A percentile compares a stretch with the other conserved stretches of the same genome.
These are phyloP conservation scores for Ptyas mucosa DNA, from an alignment of 2,113 vertebrate genomes.

Conservation along the genomic window DNA sequence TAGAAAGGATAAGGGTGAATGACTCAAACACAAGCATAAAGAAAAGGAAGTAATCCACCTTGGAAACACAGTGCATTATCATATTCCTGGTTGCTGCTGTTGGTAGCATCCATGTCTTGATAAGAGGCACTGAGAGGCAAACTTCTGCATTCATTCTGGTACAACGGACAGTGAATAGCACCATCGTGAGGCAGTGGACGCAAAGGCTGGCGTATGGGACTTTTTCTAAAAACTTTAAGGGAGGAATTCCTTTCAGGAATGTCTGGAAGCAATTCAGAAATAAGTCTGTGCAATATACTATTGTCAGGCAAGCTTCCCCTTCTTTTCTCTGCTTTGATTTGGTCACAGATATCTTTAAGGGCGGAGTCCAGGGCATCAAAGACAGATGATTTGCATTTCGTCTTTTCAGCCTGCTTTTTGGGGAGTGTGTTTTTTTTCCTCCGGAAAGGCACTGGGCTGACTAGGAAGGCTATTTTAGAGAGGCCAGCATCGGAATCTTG, in stretches of 20 bases:
- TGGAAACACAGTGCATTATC: slow-evolving; percentile 80
- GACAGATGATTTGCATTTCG: slow-evolving; percentile 84
- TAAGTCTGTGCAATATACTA: slow-evolving; percentile 89
- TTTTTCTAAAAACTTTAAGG: slow-evolving; percentile 74
- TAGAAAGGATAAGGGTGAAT: slow-evolving; percentile 50
- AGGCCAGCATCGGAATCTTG: slow-evolving; percentile 83
- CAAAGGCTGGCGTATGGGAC: slow-evolving; percentile 74
- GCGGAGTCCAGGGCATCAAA: slow-evolving; percentile 93
- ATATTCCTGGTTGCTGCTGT: slow-evolving; percentile 80
- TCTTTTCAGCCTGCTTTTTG: slow-evolving; percentile 76
- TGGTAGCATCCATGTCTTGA: slow-evolving; percentile 79
- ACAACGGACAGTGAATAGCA: slow-evolving; percentile 71
- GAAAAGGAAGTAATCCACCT: slow-evolving; percentile 82
- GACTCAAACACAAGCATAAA: slow-evolving; percentile 50
- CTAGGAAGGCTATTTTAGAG: slow-evolving; percentile 94
- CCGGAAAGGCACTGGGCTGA: slow-evolving; percentile 98
- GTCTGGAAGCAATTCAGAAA: slow-evolving; percentile 92
- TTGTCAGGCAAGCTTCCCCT: slow-evolving; percentile 85
- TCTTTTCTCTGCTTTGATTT: slow-evolving; percentile 88
- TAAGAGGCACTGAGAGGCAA: slow-evolving; percentile 88
- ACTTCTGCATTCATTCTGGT: slow-evolving; percentile 76
- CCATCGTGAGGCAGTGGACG: slow-evolving; percentile 75
- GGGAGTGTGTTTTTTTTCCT: slow-evolving; percentile 87
- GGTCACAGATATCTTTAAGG: slow-evolving; percentile 94
- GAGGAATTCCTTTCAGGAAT: slow-evolving; percentile 95